Conservation (phyloP, 2,797 vertebrate genomes). For the Etheostoma nigrum region DNA sequence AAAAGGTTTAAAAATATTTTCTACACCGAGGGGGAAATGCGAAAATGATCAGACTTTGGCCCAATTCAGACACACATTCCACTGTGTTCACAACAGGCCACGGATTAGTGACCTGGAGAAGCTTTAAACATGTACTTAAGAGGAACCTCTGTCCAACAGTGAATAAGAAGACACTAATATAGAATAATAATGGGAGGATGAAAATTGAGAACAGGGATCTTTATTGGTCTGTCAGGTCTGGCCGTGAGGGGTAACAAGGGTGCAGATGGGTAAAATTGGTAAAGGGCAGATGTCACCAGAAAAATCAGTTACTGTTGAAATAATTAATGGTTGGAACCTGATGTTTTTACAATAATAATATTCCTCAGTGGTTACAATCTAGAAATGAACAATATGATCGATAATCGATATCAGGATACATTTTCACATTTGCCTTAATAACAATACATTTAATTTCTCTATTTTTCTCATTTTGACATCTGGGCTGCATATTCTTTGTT, state of each 20-base stretch:
- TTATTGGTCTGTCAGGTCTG: neutral
- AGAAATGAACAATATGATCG: neutral
- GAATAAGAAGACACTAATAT: conserved; percentile 26
- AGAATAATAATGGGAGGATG: conserved; percentile 3
- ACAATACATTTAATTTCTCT: neutral
- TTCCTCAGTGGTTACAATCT: neutral
- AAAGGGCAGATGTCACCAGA: neutral
- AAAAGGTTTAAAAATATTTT: conserved; percentile 72
- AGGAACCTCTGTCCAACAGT: conserved; percentile 18
- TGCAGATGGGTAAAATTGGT: neutral
- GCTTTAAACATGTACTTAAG: conserved; percentile 44
- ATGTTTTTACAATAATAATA: neutral
- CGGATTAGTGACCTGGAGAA: conserved; percentile 53
- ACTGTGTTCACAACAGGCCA: conserved; percentile 42
- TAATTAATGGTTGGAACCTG: neutral
- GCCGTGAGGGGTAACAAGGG: neutral
- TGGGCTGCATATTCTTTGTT: neutral
- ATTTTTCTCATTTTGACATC: neutral
- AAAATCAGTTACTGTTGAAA: neutral
- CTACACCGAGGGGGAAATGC: conserved; percentile 37
- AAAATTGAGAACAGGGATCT: conserved; percentile 3
- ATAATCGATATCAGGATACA: neutral
- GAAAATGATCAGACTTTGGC: conserved; percentile 59
- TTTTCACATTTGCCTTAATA: neutral
- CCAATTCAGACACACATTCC: conserved; percentile 47